Conservation (phyloP, 2,888 invertebrate species). For the Reticulitermes lucifugus region DNA sequence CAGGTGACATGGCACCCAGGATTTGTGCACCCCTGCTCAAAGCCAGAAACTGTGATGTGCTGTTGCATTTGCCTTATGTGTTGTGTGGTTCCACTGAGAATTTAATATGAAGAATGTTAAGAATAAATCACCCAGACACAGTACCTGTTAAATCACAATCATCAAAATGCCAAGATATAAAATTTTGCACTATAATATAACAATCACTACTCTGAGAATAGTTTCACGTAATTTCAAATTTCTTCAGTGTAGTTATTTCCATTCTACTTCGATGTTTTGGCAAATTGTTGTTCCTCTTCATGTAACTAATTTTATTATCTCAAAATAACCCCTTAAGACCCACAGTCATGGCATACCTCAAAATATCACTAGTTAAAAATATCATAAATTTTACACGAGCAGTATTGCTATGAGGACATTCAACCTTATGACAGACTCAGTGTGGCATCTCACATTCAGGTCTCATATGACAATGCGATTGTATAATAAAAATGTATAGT, state of each 20-base stretch:
- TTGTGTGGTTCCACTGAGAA: too few species aligned
- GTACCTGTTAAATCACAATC: too few species aligned
- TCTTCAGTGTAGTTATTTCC: too few species aligned
- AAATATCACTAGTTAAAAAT: conserved; percentile 22
- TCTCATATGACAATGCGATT: conserved; percentile 13
- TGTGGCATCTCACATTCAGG: conserved; percentile 2
- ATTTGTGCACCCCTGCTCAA: too few species aligned
- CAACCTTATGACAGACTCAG: conserved; percentile 13
- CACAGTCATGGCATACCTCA: background rate
- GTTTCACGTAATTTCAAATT: too few species aligned
- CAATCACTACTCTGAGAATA: background rate
- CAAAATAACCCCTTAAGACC: background rate
- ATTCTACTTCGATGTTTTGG: background rate
- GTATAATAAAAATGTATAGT: conserved; percentile 28
- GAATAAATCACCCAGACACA: too few species aligned
- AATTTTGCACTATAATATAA: background rate
- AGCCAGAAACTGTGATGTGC: too few species aligned
- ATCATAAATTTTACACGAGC: background rate
- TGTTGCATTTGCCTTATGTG: too few species aligned
- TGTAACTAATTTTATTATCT: background rate
- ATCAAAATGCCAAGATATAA: too few species aligned
- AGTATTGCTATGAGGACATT: conserved; percentile 39
- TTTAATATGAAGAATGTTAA: too few species aligned
- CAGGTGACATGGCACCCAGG: too few species aligned
- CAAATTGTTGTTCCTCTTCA: conserved; percentile 10